These are phyloP conservation scores for Schizotus pectinicornis DNA, from an alignment of 2,888 invertebrate species.

Conservation along the genomic window DNA sequence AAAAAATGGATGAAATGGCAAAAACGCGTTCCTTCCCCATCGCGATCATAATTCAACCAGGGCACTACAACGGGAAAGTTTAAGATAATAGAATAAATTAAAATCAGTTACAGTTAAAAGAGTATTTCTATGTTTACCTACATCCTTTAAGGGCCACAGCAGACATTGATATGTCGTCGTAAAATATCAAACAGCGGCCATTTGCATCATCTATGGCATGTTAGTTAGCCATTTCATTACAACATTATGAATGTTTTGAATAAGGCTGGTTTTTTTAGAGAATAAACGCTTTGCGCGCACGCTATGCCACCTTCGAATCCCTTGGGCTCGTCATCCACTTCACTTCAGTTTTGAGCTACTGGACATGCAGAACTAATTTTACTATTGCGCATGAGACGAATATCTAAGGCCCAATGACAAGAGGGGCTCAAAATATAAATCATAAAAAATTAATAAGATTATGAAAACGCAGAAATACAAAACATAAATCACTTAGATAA, in stretches of 20 bases:
- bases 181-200: conserved; percentile 22
- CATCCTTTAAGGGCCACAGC: too few species aligned
- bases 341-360: conserved; percentile 6
- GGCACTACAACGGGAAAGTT: too few species aligned
- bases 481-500: too few species aligned
- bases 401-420: too few species aligned
- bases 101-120: too few species aligned
- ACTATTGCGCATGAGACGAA: too few species aligned
- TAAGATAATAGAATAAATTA: too few species aligned
- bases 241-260: conserved; percentile 49
- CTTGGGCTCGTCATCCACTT: conserved; percentile 15
- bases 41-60: conserved; percentile 10
- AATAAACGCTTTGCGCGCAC: conserved; percentile 27
- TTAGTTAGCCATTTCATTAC: conserved; percentile 46
- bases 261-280: conserved; percentile 28
- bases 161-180: conserved; percentile 27
- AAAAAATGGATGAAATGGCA: too few species aligned
- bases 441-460: too few species aligned
- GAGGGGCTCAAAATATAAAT: too few species aligned
- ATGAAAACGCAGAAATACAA: too few species aligned
- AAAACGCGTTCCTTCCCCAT: neutral
- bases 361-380: conserved; percentile 4
- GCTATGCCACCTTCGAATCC: conserved; percentile 24
- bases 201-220: conserved; percentile 42
- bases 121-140: too few species aligned